These are phyloP conservation scores for Rhamnusium bicolor DNA, from an alignment of 2,888 invertebrate genomes.

Conservation along the genomic window DNA sequence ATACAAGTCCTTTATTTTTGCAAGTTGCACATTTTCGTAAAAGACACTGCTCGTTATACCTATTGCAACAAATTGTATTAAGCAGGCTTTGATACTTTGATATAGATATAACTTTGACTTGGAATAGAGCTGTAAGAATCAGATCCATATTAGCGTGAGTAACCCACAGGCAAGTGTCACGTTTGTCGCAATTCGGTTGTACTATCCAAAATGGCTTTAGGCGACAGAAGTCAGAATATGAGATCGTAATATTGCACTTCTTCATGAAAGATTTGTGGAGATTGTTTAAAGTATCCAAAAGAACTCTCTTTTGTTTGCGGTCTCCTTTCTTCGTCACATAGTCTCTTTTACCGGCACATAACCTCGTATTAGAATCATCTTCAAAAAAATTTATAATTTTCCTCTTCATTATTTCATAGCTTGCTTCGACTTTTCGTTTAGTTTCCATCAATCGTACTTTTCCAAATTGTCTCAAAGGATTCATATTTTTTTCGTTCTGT, in stretches of 20 bases:
- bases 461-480: background rate
- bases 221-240: background rate
- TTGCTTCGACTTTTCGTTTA: slow-evolving; percentile 9
- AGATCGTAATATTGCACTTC: background rate
- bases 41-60: background rate
- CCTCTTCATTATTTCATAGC: slow-evolving; percentile 9
- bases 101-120: background rate
- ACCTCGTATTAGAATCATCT: background rate
- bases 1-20: slow-evolving; percentile 1
- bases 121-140: background rate
- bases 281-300: background rate
- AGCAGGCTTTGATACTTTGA: background rate
- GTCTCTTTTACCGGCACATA: background rate
- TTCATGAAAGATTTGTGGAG: background rate
- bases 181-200: background rate
- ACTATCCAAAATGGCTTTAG: background rate
- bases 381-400: slow-evolving; percentile 1
- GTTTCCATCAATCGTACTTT: background rate
- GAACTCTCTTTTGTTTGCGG: background rate
- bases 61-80: background rate
- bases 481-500: background rate
- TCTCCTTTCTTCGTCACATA: slow-evolving; percentile 1
- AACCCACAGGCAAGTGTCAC: background rate
- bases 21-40: background rate
- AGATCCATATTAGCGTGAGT: background rate